Conservation (phyloP, 2,888 invertebrate species). For the Acanthosepion pharaonis region DNA sequence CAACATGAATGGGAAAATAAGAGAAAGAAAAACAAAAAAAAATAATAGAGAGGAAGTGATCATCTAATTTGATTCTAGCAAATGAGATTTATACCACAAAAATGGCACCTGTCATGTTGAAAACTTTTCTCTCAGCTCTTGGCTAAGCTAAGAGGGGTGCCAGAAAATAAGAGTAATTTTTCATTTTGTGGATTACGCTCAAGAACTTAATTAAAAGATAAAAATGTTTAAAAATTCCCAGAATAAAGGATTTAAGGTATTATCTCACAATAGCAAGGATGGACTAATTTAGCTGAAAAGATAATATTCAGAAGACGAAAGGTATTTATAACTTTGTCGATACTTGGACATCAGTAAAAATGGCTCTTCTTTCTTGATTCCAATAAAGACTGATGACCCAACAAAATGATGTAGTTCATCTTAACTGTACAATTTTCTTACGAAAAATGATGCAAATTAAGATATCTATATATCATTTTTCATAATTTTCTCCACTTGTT, state of each 20-base stretch:
- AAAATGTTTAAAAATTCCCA: neutral
- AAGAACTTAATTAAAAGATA: neutral
- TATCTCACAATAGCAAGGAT: neutral
- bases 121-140: neutral
- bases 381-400: no score
- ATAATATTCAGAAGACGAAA: no score
- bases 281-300: no score
- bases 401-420: no score
- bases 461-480: no score
- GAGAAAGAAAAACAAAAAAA: neutral
- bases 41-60: neutral
- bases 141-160: neutral
- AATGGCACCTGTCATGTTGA: neutral
- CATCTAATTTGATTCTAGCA: neutral
- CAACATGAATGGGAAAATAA: neutral
- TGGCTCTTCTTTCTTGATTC: no score
- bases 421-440: no score
- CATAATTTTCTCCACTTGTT: no score
- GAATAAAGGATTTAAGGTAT: neutral
- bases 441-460: no score
- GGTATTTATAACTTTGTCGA: no score
- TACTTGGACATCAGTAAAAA: no score
- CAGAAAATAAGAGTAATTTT: constrained; percentile 2
- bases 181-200: neutral
- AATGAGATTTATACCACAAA: neutral